phyloP scores from a whole-genome alignment of 2,113 vertebrate genomes.

The Cheirogaleus medius region DNA sequence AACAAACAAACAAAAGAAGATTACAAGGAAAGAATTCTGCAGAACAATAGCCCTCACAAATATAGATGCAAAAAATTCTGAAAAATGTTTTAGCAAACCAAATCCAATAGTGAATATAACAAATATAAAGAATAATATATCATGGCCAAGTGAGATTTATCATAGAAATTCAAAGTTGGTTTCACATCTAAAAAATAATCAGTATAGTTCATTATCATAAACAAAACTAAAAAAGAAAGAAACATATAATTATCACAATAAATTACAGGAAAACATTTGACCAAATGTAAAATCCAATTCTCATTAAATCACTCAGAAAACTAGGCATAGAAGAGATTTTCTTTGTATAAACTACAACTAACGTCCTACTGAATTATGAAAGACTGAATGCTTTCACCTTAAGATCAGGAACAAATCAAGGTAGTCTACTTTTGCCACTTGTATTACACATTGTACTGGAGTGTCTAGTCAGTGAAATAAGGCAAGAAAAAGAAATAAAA shows the following conservation, averaged over 20 bases:
- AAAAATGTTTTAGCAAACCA: neutral
- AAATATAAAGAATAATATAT: neutral
- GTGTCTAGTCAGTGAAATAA: neutral
- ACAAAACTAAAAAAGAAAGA: neutral
- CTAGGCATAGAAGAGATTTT: neutral
- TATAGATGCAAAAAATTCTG: neutral
- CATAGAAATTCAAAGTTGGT: neutral
- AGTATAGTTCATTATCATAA: neutral
- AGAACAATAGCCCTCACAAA: neutral
- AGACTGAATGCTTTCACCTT: neutral
- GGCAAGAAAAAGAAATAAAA: neutral
- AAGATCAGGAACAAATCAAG: neutral
- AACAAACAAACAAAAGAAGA: neutral
- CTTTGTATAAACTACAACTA: neutral
- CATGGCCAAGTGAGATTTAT: neutral
- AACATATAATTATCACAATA: neutral
- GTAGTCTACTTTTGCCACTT: neutral
- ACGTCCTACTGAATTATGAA: neutral
- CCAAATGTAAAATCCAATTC: neutral
- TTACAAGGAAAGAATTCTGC: neutral
- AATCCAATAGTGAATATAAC: neutral
- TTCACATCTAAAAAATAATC: neutral
- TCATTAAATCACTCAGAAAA: neutral
- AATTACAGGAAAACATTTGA: neutral
- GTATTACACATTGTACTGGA: neutral